These are phyloP conservation scores for Drosophila tristis DNA, from an alignment of 1,140 invertebrate species.

Conservation along the genomic window DNA sequence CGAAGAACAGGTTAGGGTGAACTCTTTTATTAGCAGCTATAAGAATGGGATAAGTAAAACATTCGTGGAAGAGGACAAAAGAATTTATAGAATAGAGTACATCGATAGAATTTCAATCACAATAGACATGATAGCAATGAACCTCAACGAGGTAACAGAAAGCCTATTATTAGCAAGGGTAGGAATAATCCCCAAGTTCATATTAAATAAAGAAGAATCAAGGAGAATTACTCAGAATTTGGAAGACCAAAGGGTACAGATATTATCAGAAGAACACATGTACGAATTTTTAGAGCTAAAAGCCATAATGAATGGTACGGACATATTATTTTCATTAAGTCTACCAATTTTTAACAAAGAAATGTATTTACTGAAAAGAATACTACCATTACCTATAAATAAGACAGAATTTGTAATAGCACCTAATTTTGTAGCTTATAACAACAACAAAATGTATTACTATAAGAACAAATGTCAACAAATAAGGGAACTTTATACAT, in stretches of 20 bases:
- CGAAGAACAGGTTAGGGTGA: background rate
- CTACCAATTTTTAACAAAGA: background rate
- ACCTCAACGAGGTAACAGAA: background rate
- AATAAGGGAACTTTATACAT: background rate
- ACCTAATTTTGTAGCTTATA: background rate
- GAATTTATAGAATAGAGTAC: background rate
- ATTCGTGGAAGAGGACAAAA: background rate
- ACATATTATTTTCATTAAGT: too few species aligned
- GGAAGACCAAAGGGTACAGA: background rate
- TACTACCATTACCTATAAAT: background rate
- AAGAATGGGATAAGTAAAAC: slow-evolving; percentile 1
- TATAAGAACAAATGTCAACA: background rate
- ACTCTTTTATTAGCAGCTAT: background rate
- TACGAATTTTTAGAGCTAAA: background rate
- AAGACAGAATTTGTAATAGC: slow-evolving; percentile 6
- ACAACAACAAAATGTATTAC: background rate
- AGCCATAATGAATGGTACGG: background rate
- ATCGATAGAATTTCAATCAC: background rate
- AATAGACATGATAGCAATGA: background rate
- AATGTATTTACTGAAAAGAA: background rate
- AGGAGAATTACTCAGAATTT: background rate
- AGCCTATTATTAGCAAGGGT: background rate
- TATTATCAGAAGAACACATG: background rate
- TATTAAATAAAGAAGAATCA: background rate
- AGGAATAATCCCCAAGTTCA: background rate